These are phyloP conservation scores for Aphidius ervi DNA, from an alignment of 1,140 invertebrate species.

Conservation along the genomic window DNA sequence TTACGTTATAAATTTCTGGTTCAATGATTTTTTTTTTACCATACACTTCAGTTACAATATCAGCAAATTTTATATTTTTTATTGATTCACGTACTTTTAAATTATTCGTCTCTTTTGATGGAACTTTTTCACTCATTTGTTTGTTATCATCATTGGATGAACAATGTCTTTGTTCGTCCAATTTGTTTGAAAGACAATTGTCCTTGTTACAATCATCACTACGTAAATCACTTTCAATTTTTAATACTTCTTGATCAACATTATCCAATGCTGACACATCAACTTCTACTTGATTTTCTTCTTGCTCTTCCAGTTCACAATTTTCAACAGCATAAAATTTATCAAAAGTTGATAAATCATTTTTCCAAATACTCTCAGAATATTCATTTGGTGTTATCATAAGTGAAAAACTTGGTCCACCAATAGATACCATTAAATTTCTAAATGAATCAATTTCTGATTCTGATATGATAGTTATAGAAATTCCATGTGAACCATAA, in stretches of 20 bases:
- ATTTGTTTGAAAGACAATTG: conserved; percentile 2
- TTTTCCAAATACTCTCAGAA: conserved; percentile 45
- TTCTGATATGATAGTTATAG: conserved; percentile 63
- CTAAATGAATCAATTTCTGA: conserved; percentile 59
- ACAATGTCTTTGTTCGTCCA: conserved; percentile 2
- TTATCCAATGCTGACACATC: conserved; percentile 2
- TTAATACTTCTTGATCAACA: not conserved
- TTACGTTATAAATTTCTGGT: not conserved
- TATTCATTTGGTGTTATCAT: conserved; percentile 48
- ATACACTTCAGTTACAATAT: no score
- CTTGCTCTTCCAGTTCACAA: not conserved
- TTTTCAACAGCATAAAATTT: conserved; percentile 24
- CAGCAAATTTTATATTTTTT: not conserved
- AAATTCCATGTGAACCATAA: conserved; percentile 74
- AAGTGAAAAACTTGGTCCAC: conserved; percentile 52
- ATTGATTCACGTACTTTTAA: not conserved
- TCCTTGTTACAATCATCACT: no score
- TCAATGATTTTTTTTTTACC: not conserved
- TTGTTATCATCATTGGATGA: not conserved
- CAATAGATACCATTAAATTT: conserved; percentile 53
- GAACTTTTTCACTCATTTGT: not conserved
- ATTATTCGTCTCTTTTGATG: not conserved
- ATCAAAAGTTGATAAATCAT: conserved; percentile 35
- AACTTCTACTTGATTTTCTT: conserved; percentile 14
- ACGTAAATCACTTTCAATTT: not conserved